Conservation (phyloP, 2,113 vertebrate genomes). For the Pollachius pollachius region DNA sequence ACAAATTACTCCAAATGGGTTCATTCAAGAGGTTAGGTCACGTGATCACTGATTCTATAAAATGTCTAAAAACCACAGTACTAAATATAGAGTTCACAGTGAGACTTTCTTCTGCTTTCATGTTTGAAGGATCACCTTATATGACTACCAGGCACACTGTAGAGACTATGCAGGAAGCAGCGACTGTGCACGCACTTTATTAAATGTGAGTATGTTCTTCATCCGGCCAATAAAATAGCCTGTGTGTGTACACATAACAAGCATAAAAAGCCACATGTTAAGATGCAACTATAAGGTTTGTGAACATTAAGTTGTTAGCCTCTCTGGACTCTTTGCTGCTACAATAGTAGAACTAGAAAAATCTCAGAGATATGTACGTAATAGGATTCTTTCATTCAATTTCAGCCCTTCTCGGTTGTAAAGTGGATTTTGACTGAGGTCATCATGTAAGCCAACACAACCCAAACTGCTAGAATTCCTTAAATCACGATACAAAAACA, state of each 20-base stretch:
- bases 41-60: not conserved
- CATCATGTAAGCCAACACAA: slow-evolving; percentile 84
- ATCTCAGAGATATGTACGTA: not conserved
- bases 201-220: slow-evolving; percentile 82
- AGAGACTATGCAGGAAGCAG: slow-evolving; percentile 90
- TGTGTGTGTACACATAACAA: too few relatives aligned
- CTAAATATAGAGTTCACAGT: not conserved
- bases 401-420: slow-evolving; percentile 89
- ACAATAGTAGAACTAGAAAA: too few relatives aligned
- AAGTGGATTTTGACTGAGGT: slow-evolving; percentile 97
- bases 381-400: slow-evolving; percentile 27
- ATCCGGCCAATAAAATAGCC: not conserved
- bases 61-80: not conserved
- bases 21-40: slow-evolving; percentile 92
- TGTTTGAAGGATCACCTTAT: slow-evolving; percentile 88
- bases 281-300: too few relatives aligned
- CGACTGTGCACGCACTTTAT: slow-evolving; percentile 82
- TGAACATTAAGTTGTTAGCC: too few relatives aligned
- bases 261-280: too few relatives aligned
- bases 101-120: not conserved
- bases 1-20: slow-evolving; percentile 94
- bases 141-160: slow-evolving; percentile 96
- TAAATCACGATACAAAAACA: not conserved
- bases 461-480: not conserved
- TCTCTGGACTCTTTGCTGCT: too few relatives aligned